phyloP scores from a whole-genome alignment of 2,113 vertebrate species.

The Megaceryle maxima region DNA sequence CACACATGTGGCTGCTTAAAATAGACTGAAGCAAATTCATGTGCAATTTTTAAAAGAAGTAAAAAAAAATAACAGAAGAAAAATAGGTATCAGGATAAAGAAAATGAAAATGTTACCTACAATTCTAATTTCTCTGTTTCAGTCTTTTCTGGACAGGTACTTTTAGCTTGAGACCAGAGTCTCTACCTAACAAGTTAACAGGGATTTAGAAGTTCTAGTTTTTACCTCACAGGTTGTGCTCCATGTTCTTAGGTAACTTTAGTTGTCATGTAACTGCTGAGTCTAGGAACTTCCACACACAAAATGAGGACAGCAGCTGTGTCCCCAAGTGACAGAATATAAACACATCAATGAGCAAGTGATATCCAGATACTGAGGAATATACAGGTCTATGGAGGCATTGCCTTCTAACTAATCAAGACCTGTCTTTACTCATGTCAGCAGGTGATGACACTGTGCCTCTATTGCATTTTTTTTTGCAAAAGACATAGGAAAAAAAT shows the following conservation, averaged over 20 bases:
- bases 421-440: not conserved
- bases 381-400: not conserved
- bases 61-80: not conserved
- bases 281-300: not conserved
- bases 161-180: not conserved
- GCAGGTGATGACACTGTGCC: fast-evolving
- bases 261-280: not conserved
- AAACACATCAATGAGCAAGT: not conserved
- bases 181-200: not conserved
- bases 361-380: not conserved
- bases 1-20: not conserved
- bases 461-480: not conserved
- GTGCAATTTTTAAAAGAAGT: not conserved
- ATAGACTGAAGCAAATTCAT: not conserved
- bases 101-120: not conserved
- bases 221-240: not conserved
- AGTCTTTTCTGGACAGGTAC: not conserved
- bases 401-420: not conserved
- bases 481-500: not conserved
- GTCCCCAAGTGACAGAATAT: not conserved
- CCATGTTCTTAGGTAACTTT: not conserved
- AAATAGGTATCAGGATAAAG: not conserved
- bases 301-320: not conserved
- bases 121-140: not conserved
- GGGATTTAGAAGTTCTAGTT: not conserved